Conservation (phyloP, 2,113 vertebrate genomes). For the Boulengeromyrus knoepffleri region DNA sequence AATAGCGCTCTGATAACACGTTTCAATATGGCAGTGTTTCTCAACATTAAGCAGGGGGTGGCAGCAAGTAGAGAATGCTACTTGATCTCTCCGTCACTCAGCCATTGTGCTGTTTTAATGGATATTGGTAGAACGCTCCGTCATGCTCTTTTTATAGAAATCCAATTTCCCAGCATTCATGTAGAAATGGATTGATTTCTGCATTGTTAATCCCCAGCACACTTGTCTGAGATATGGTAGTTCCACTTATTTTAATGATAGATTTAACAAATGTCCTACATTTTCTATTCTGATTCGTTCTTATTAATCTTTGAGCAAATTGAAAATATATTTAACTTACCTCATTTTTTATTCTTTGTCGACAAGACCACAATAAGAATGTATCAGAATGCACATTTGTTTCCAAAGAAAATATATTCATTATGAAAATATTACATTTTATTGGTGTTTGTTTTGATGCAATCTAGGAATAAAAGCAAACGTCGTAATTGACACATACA, state of each 20-base stretch:
- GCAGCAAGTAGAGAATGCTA: not conserved
- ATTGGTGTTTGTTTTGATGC: not conserved
- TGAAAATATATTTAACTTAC: conserved; percentile 5
- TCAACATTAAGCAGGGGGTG: not conserved
- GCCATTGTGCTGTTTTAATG: conserved; percentile 8
- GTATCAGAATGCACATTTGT: not conserved
- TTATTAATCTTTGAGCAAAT: conserved; percentile 4
- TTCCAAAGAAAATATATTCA: not conserved
- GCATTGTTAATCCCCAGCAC: conserved; percentile 4
- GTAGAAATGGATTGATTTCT: conserved; percentile 20
- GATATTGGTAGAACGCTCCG: not conserved
- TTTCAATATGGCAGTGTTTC: not conserved
- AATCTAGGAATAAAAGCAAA: not conserved
- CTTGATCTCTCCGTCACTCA: not conserved
- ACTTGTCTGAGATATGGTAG: not conserved
- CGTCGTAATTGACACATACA: not conserved
- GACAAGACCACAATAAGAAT: not conserved
- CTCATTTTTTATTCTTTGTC: not conserved
- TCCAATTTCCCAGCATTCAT: conserved; percentile 19
- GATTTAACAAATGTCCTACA: conserved; percentile 5
- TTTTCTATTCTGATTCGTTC: conserved; percentile 6
- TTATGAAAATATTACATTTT: not conserved
- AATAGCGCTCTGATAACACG: not conserved
- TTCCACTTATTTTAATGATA: conserved; percentile 13
- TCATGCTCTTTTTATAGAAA: conserved; percentile 17